These are phyloP conservation scores for Solea senegalensis DNA, from an alignment of 2,113 vertebrate species.

Conservation along the genomic window DNA sequence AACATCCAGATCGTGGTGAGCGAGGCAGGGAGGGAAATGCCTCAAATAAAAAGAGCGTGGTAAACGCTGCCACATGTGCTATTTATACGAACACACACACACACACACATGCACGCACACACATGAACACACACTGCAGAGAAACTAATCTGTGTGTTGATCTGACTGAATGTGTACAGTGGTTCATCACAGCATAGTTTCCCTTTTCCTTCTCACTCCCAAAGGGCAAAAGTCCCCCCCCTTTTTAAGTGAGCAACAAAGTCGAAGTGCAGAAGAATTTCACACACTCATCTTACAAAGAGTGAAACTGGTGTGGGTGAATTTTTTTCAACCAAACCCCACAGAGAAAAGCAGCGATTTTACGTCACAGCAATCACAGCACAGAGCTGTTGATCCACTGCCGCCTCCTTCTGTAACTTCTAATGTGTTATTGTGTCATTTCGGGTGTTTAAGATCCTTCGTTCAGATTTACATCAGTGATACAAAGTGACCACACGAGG, in stretches of 20 bases:
- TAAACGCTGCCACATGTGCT: constrained; percentile 81
- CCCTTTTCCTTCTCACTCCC: constrained; percentile 1
- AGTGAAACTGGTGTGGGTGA: too few species aligned
- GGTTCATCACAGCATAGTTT: constrained; percentile 28
- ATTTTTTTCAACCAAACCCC: too few species aligned
- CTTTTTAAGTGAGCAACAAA: neutral
- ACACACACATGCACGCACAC: constrained; percentile 20
- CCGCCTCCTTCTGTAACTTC: too few species aligned
- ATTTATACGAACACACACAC: constrained; percentile 60
- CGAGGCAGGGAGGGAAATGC: constrained; percentile 67
- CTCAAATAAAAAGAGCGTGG: constrained; percentile 63
- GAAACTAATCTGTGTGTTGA: constrained; percentile 49
- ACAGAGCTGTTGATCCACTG: too few species aligned
- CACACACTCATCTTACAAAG: too few species aligned
- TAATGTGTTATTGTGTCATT: too few species aligned
- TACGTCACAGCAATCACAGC: too few species aligned
- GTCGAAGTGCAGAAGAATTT: neutral
- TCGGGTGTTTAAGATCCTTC: too few species aligned
- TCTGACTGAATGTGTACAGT: constrained; percentile 36
- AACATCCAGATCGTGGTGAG: constrained; percentile 48
- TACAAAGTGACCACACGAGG: too few species aligned
- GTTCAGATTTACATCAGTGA: too few species aligned
- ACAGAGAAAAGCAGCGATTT: too few species aligned
- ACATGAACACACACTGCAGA: neutral
- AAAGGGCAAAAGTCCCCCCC: constrained; percentile 2